Conservation (phyloP, 2,113 vertebrate species). For the Bubo blakistoni region DNA sequence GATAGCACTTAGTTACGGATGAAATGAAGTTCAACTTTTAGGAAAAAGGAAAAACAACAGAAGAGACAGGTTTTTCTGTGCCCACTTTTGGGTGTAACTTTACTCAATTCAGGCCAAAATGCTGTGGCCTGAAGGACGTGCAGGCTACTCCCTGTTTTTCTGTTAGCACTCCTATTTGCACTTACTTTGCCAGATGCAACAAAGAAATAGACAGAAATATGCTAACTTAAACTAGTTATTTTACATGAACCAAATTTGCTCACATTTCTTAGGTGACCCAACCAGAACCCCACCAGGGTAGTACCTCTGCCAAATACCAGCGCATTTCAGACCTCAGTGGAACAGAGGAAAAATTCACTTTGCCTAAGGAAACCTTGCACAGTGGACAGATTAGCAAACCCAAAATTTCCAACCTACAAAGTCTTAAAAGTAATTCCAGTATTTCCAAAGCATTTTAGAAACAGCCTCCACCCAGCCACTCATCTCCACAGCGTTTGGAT, state of each 20-base stretch:
- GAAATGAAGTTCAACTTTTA: not conserved
- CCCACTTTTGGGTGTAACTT: not conserved
- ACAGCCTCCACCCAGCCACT: not conserved
- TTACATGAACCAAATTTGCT: not conserved
- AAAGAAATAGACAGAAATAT: not conserved
- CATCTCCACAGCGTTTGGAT: not conserved
- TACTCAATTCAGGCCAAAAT: not conserved
- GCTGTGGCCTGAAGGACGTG: fast-evolving
- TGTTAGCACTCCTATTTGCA: not conserved
- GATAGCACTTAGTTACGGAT: not conserved
- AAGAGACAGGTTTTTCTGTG: not conserved
- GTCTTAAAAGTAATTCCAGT: not conserved
- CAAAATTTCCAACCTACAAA: not conserved
- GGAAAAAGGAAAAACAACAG: not conserved
- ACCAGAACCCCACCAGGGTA: not conserved
- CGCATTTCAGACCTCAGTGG: not conserved
- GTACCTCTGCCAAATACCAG: not conserved
- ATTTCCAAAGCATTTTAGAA: not conserved
- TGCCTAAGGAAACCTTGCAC: not conserved
- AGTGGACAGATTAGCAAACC: not conserved
- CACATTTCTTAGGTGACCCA: not conserved
- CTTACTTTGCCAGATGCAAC: not conserved
- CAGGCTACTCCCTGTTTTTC: not conserved
- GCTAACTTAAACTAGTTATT: not conserved
- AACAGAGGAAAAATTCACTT: not conserved